These are phyloP conservation scores for Hylomyscus alleni DNA, from an alignment of 2,797 vertebrate genomes.

Conservation along the genomic window DNA sequence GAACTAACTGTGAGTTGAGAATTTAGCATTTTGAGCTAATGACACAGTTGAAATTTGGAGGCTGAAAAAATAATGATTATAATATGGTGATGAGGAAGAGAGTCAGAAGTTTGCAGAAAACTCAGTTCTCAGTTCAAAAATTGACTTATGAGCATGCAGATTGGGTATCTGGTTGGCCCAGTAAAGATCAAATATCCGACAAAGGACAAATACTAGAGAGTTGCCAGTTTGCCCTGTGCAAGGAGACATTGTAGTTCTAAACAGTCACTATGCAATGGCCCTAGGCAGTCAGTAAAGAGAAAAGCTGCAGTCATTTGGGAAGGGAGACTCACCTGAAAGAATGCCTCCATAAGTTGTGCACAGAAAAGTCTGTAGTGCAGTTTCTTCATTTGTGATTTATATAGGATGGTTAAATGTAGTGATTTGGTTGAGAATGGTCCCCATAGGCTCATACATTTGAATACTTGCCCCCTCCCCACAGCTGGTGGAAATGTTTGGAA, in stretches of 20 bases:
- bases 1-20: not conserved
- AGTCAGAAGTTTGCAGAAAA: not conserved
- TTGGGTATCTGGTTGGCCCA: not conserved
- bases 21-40: not conserved
- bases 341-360: not conserved
- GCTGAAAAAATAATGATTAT: not conserved
- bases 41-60: not conserved
- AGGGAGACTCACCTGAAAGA: not conserved
- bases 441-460: not conserved
- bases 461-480: not conserved
- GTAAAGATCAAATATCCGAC: not conserved
- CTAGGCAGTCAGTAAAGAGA: not conserved
- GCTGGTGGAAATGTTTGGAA: not conserved
- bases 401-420: not conserved
- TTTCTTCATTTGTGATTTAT: not conserved
- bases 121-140: not conserved
- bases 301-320: not conserved
- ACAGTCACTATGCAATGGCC: not conserved
- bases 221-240: not conserved
- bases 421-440: not conserved
- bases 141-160: not conserved
- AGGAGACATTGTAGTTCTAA: not conserved
- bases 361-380: not conserved
- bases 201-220: not conserved
- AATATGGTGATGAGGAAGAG: not conserved